These are phyloP conservation scores for Acleris sparsana DNA, from an alignment of 2,888 invertebrate species.

Conservation along the genomic window DNA sequence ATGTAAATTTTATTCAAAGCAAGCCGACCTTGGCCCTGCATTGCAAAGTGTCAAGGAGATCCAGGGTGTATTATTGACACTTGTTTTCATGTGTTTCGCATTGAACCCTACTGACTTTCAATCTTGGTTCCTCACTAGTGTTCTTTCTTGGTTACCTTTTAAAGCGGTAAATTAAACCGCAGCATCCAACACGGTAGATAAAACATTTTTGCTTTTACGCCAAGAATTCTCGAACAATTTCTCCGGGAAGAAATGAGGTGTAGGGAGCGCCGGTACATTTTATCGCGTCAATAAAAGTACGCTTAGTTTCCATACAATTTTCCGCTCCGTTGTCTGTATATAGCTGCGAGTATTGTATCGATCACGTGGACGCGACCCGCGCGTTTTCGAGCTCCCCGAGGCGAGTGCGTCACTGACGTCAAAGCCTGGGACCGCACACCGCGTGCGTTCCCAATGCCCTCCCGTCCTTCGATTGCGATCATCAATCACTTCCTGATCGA, in stretches of 20 bases:
- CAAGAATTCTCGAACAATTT: conserved; percentile 17
- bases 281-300: conserved; percentile 27
- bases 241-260: conserved; percentile 26
- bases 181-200: conserved; percentile 6
- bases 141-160: background rate
- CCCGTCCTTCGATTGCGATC: conserved; percentile 51
- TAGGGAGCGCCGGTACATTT: conserved; percentile 24
- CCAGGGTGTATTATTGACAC: conserved; percentile 14
- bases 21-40: conserved; percentile 28
- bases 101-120: background rate
- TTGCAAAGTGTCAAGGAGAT: conserved; percentile 32
- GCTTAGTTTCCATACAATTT: conserved; percentile 29
- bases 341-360: conserved; percentile 34
- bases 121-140: background rate
- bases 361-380: conserved; percentile 43
- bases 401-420: conserved; percentile 48
- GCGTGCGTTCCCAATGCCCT: conserved; percentile 41
- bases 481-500: conserved; percentile 72
- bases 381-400: conserved; percentile 42
- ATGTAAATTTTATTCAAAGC: conserved; percentile 18
- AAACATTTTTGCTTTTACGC: conserved; percentile 24
- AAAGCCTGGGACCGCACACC: conserved; percentile 43
- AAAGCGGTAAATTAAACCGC: conserved; percentile 13
- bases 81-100: conserved; percentile 8
- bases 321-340: conserved; percentile 7